phyloP scores from a whole-genome alignment of 2,113 vertebrate genomes.

The Ciconia stormi region DNA sequence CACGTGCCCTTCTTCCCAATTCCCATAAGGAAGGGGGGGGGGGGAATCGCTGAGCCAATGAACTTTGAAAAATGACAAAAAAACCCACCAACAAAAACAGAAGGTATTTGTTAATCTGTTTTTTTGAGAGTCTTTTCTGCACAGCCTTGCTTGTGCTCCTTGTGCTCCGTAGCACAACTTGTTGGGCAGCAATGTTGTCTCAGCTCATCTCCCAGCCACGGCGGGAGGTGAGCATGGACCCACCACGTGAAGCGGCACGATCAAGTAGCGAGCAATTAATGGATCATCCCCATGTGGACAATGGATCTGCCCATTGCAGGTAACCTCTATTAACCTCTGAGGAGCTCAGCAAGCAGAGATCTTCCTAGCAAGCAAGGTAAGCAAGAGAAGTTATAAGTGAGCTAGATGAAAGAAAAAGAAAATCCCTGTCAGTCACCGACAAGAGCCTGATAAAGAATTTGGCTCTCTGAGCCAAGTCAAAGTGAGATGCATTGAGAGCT shows the following conservation, averaged over 20 bases:
- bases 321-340: background rate
- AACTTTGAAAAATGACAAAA: background rate
- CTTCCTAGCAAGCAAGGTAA: background rate
- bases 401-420: background rate
- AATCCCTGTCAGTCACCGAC: background rate
- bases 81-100: background rate
- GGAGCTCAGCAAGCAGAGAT: background rate
- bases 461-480: background rate
- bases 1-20: background rate
- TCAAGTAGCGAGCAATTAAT: no score
- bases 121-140: background rate
- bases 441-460: background rate
- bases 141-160: background rate
- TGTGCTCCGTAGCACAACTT: rapidly evolving
- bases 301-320: background rate
- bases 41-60: background rate
- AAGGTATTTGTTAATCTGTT: rapidly evolving
- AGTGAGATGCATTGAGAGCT: background rate
- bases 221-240: rapidly evolving
- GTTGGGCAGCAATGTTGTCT: rapidly evolving
- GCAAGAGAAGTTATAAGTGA: background rate
- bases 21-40: background rate
- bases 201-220: rapidly evolving
- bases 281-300: rapidly evolving
- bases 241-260: rapidly evolving